Percentiles rank a stretch among this genome's conserved stretches.
These are phyloP conservation scores for Phrynocephalus versicolor DNA, from an alignment of 2,113 vertebrate genomes.

Conservation along the genomic window DNA sequence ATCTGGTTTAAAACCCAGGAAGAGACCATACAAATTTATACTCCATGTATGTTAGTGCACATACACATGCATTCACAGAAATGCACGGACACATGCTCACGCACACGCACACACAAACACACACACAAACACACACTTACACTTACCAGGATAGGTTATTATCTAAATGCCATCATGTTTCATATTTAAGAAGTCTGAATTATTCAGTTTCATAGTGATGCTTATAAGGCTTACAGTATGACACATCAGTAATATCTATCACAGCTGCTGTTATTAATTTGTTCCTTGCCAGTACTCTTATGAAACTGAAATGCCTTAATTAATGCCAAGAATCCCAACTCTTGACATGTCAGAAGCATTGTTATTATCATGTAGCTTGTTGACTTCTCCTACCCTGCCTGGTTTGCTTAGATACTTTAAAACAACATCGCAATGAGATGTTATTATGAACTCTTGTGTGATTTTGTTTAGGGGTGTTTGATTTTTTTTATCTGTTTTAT, in stretches of 20 bases:
- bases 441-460: not conserved
- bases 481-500: not conserved
- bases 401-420: not conserved
- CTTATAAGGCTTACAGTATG: slow-evolving; percentile 14
- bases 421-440: not conserved
- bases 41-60: not conserved
- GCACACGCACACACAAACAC: not conserved
- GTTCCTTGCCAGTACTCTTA: not conserved
- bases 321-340: slow-evolving; percentile 21
- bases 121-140: not conserved
- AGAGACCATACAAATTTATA: slow-evolving; percentile 7
- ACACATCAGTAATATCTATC: slow-evolving; percentile 24
- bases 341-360: not conserved
- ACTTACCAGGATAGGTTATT: not conserved
- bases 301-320: slow-evolving; percentile 20
- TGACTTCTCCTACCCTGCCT: not conserved
- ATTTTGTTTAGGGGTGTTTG: not conserved
- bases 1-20: slow-evolving; percentile 8
- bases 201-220: slow-evolving; percentile 1
- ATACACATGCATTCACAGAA: not conserved
- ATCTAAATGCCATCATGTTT: not conserved
- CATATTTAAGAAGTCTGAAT: slow-evolving; percentile 21
- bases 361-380: not conserved
- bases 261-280: not conserved
- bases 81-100: no score